Conservation (phyloP, 1,140 invertebrate species). For the Sarcophaga bullata region DNA sequence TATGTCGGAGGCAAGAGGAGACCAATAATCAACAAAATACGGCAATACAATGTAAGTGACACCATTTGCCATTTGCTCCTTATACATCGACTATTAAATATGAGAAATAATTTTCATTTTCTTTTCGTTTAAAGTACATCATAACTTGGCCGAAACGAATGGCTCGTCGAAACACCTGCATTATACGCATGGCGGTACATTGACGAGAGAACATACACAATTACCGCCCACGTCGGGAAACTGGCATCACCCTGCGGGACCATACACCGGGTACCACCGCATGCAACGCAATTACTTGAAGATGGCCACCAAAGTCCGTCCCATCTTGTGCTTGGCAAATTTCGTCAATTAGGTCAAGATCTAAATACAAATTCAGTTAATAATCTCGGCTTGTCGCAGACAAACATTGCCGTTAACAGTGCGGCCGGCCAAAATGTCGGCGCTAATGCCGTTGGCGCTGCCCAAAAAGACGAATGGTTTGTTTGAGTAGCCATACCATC, state of each 20-base stretch:
- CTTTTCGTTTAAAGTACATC: conserved; percentile 73
- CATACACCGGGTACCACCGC: conserved; percentile 74
- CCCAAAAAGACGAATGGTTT: conserved; percentile 78
- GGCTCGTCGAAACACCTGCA: conserved; percentile 75
- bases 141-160: conserved; percentile 80
- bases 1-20: conserved; percentile 74
- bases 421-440: conserved; percentile 63
- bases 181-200: conserved; percentile 64
- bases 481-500: conserved; percentile 65
- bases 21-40: conserved; percentile 67
- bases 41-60: conserved; percentile 55
- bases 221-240: conserved; percentile 79
- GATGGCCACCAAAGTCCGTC: conserved; percentile 67
- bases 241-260: conserved; percentile 93
- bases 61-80: background rate
- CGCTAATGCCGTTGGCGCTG: conserved; percentile 63
- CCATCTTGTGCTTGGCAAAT: conserved; percentile 67
- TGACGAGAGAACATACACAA: conserved; percentile 65
- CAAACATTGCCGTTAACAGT: conserved; percentile 52
- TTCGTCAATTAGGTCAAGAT: conserved; percentile 66
- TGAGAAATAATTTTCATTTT: background rate
- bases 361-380: conserved; percentile 54
- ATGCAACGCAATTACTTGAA: conserved; percentile 65
- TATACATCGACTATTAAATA: background rate
- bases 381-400: conserved; percentile 44